Evolutionary conservation across 64 coral and sea anemone genomes (phyloP).

Genomic region (Stichodactyla helianthus): DNA sequence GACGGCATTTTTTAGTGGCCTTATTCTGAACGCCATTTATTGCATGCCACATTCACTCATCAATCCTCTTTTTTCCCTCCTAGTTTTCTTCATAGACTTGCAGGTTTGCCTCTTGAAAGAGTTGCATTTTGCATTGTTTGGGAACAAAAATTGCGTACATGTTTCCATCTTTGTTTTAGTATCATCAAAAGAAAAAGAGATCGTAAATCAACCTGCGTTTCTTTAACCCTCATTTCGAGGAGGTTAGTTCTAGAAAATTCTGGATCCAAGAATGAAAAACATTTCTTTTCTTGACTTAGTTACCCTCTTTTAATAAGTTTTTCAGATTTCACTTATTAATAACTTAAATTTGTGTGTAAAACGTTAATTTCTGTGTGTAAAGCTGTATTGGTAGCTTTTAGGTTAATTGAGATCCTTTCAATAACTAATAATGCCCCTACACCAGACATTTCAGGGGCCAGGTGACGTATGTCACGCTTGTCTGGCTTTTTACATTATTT

Average conservation of each 20-base stretch:
- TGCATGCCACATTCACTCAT: conserved; percentile 19
- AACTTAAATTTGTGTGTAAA: conserved; percentile 18
- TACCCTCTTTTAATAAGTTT: background rate
- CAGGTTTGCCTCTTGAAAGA: conserved; percentile 1
- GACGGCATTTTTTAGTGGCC: conserved; percentile 14
- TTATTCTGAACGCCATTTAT: background rate
- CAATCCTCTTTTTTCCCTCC: background rate
- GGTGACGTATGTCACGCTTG: conserved; percentile 99
- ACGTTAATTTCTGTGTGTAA: conserved; percentile 40
- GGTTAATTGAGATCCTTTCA: conserved; percentile 95
- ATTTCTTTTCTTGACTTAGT: background rate
- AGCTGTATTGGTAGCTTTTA: conserved; percentile 86
- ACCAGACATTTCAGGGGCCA: conserved; percentile 86
- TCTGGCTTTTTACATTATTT: conserved; percentile 99
- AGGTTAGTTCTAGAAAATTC: conserved; percentile 6
- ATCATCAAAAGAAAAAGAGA: background rate
- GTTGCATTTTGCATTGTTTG: conserved; percentile 11
- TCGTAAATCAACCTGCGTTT: background rate
- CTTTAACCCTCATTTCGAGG: background rate
- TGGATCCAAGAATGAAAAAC: background rate
- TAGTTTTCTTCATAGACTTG: background rate
- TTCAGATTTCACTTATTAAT: conserved; percentile 21
- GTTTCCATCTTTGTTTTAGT: background rate
- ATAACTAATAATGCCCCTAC: conserved; percentile 93
- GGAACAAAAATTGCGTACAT: background rate